These are phyloP conservation scores for Heliconius erato DNA, from an alignment of 2,888 invertebrate genomes.

Conservation along the genomic window DNA sequence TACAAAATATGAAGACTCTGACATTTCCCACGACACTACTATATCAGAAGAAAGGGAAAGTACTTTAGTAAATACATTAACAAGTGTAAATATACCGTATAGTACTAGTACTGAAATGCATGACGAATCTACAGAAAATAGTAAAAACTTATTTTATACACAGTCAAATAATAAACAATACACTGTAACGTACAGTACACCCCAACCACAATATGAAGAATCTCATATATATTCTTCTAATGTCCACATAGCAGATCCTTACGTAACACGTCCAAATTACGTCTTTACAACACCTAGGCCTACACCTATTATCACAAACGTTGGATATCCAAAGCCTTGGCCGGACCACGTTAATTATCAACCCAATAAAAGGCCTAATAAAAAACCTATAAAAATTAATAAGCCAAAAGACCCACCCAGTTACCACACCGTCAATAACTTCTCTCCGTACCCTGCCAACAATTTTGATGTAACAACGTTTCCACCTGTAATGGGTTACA, in stretches of 20 bases:
- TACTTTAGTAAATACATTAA: constrained; percentile 51
- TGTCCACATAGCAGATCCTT: constrained; percentile 67
- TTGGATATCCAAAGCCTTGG: constrained; percentile 71
- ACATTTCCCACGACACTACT: constrained; percentile 73
- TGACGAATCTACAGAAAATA: constrained; percentile 56
- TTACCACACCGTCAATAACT: constrained; percentile 68
- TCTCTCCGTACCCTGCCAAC: constrained; percentile 62
- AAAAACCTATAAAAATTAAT: constrained; percentile 66
- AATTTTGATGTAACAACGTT: constrained; percentile 78
- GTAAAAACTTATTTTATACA: constrained; percentile 53
- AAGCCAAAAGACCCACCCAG: constrained; percentile 69
- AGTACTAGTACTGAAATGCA: constrained; percentile 56
- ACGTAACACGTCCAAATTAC: constrained; percentile 66
- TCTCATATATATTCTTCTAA: constrained; percentile 68
- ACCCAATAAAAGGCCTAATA: constrained; percentile 62
- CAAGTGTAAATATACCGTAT: constrained; percentile 50
- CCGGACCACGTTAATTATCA: constrained; percentile 50
- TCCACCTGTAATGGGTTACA: constrained; percentile 72
- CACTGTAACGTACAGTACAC: constrained; percentile 60
- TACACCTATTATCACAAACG: constrained; percentile 79
- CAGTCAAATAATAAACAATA: constrained; percentile 59
- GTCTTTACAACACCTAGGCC: constrained; percentile 69
- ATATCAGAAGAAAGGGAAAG: constrained; percentile 57
- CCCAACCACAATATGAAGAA: constrained; percentile 67
- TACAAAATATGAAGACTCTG: constrained; percentile 76